Evolutionary conservation across 2,888 invertebrate species (phyloP), one percentile per base, ranked within the genome.

Genomic region (Argyresthia albistria): DNA sequence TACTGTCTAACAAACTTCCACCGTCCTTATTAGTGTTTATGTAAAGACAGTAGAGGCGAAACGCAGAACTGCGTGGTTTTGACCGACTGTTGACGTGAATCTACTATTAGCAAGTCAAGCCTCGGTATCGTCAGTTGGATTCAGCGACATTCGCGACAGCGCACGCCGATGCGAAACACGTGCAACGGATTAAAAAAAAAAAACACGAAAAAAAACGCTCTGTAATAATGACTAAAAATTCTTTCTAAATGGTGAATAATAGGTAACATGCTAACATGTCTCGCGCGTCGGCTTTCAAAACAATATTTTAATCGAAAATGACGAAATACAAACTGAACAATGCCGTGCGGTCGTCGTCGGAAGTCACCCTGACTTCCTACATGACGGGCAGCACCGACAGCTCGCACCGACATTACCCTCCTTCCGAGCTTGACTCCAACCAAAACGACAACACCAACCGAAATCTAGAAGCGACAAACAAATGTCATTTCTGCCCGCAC

Each of bases 261-360:
- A 45, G 45, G 50, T 48, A 53, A 50, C 25, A 45, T 35, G 16
- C 35, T 49, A 75, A 70, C 66, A 84, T 83, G 84, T 80, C 80
- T 59, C 78, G 82, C 45, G 76, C 74, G 46, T 76, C 78, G 46
- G 58, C 63, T 51, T 82, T 71, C 65, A 80, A 80, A 71, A 76
- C 76, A n/a, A 54, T 70, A 52, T 80, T 77, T 59, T 81, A 75
- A 58, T 39, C 35, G 10, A 56, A 64, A 57, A 89, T 89, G 89
- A 89, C 89, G 51, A 90, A 89, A 65, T 90, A 89, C 66, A 89
- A 88, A 63, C 62, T 90, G 62, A 89, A 86, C 65, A 86, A 88
- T 60, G 72, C 76, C 10, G 66, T 71, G 48, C 72, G 76, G 0
- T 73, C 82, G 8, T 63, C 81, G 36, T 73, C 80, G 8, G 82